phyloP scores from a whole-genome alignment of 2,113 vertebrate species.

The Dromas ardeola region DNA sequence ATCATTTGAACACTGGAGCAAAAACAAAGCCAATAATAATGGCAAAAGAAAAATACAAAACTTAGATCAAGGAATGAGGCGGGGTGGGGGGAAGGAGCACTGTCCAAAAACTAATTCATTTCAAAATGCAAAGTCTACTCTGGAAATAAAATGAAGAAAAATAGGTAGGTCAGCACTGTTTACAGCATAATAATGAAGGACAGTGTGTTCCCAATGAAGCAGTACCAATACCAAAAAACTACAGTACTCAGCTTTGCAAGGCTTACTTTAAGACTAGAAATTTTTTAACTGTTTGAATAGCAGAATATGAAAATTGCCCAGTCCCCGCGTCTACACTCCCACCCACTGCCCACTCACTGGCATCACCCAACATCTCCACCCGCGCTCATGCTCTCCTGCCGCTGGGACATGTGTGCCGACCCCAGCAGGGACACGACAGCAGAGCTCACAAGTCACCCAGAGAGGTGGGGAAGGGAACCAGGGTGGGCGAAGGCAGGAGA shows the following conservation, averaged over 20 bases:
- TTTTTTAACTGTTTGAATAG: fast-evolving
- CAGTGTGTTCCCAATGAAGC: fast-evolving
- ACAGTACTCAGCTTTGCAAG: not conserved
- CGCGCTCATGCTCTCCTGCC: not conserved
- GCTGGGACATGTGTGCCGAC: not conserved
- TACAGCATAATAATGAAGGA: fast-evolving
- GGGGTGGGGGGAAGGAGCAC: fast-evolving
- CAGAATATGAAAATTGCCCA: fast-evolving
- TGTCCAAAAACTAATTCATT: not conserved
- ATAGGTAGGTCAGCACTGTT: no score
- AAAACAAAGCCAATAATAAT: not conserved
- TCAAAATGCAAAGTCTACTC: not conserved
- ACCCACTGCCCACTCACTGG: fast-evolving
- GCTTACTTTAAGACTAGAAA: not conserved
- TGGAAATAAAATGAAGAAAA: not conserved
- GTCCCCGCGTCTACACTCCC: not conserved
- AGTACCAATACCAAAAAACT: not conserved
- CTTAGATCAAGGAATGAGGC: not conserved
- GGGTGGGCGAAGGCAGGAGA: fast-evolving
- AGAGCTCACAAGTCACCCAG: fast-evolving
- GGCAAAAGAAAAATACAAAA: not conserved
- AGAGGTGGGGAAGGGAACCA: fast-evolving
- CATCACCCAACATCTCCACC: not conserved
- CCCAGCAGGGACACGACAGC: not conserved
- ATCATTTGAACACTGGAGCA: no score